These are phyloP conservation scores for Pomacea canaliculata DNA, from an alignment of 2,888 invertebrate species.

Conservation along the genomic window DNA sequence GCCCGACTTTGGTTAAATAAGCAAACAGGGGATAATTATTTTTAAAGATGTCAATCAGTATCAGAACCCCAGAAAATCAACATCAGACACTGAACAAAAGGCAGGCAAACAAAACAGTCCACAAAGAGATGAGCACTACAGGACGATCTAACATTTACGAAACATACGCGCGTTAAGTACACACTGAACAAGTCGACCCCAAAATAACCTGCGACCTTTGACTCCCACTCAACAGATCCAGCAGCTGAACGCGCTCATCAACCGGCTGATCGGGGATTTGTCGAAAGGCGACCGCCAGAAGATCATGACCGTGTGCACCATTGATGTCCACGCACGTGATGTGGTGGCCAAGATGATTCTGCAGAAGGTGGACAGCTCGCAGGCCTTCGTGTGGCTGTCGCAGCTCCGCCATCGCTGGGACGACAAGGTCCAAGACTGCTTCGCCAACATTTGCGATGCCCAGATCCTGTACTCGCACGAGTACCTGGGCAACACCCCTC, in stretches of 20 bases:
- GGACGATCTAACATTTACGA: too few relatives aligned
- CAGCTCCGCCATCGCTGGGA: conserved; percentile 92
- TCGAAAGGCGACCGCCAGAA: conserved; percentile 92
- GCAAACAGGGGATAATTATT: too few relatives aligned
- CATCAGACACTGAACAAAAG: too few relatives aligned
- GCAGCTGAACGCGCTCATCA: conserved; percentile 90
- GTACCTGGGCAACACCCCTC: conserved; percentile 94
- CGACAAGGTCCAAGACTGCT: conserved; percentile 88
- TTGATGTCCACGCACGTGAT: conserved; percentile 90
- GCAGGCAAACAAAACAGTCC: too few relatives aligned
- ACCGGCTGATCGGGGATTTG: conserved; percentile 87
- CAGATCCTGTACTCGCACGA: conserved; percentile 94
- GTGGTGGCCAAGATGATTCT: conserved; percentile 93
- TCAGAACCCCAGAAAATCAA: too few relatives aligned
- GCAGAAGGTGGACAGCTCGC: conserved; percentile 77
- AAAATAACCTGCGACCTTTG: too few relatives aligned
- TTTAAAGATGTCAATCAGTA: too few relatives aligned
- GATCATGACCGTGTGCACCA: conserved; percentile 98
- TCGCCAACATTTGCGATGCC: conserved; percentile 97
- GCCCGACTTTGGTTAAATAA: too few relatives aligned
- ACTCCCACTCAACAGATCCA: conserved; percentile 73
- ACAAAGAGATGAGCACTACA: too few relatives aligned
- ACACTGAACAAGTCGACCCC: too few relatives aligned
- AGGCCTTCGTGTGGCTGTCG: conserved; percentile 68
- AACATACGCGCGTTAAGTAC: too few relatives aligned